Base-by-base conservation (phyloP, 23 tunicate species). In the Ciona savignyi region DNA sequence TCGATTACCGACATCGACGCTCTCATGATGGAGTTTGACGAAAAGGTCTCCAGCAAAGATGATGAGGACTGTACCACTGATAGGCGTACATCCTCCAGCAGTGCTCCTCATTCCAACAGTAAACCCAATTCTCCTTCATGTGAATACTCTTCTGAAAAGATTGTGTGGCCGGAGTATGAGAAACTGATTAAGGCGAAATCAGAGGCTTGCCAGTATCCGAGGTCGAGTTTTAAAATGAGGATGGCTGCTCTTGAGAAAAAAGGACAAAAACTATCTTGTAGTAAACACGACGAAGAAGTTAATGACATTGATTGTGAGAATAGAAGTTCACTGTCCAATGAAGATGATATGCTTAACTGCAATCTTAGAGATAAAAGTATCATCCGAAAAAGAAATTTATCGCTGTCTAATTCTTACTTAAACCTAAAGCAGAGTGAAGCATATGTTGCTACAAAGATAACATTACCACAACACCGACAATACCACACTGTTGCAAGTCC, bases 401-500 rank as follows among this genome's bases (percentile, higher is more conserved):
- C 80, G 22, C 76, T 77, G 4, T 74, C 87, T 34, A 82, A 74
- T 34, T 21, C 69, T 4, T 29, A 32, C 4, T 31, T 65, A 2
- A 31, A 34, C 32, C 2, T 2, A 2, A 56, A 62, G 19, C 69
- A 71, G 6, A 42, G 51, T 24, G 35, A 51, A 3, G 27, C 21
- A 25, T 33, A 26, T 21, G 1, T 24, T 1, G 63, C 23, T 22
- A 32, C 76, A 23, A 68, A 19, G 21, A 25, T 23, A 22, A 24
- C 23, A 2, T 23, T 35, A 6, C 62, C 80, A 0, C 56, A 66
- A 19, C 33, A 49, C 63, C 33, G 84, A 1, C 79, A 87, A 0
- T 87, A 70, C 66, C 86, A 87, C 82, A 87, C 95, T 29, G 63
- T 82, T 23, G 84, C 84, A 11, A 88, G 87, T 33, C 87, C 96